Conservation (phyloP, 2,113 vertebrate genomes). For the Grammomys dolichurus region DNA sequence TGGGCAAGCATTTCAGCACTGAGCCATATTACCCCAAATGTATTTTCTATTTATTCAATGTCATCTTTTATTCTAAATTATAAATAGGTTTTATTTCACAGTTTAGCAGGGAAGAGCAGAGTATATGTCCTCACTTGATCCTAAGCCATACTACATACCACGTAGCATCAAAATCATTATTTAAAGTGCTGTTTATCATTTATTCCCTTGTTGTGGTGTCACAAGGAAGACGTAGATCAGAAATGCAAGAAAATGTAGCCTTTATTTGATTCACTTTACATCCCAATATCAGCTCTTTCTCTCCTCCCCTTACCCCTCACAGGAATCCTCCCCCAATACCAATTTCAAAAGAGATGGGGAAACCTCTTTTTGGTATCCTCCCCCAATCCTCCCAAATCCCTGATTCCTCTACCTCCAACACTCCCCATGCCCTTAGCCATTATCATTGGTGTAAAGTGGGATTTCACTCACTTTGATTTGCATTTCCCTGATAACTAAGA, state of each 20-base stretch:
- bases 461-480: too few species aligned
- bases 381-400: too few species aligned
- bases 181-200: not conserved
- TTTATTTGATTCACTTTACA: not conserved
- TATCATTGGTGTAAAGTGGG: too few species aligned
- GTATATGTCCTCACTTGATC: not conserved
- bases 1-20: not conserved
- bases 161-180: slow-evolving; percentile 29
- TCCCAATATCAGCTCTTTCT: too few species aligned
- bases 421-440: too few species aligned
- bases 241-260: slow-evolving; percentile 44
- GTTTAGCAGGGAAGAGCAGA: not conserved
- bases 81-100: slow-evolving; percentile 25
- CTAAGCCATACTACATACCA: too few species aligned
- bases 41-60: not conserved
- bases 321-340: too few species aligned
- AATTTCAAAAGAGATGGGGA: too few species aligned
- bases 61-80: not conserved
- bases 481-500: too few species aligned
- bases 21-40: not conserved
- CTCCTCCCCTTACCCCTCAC: too few species aligned
- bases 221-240: not conserved
- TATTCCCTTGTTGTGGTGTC: slow-evolving; percentile 16
- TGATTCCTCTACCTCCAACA: too few species aligned
- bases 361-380: too few species aligned